Evolutionary conservation across 2,888 invertebrate species (phyloP).

Genomic region (Idaea aversata): DNA sequence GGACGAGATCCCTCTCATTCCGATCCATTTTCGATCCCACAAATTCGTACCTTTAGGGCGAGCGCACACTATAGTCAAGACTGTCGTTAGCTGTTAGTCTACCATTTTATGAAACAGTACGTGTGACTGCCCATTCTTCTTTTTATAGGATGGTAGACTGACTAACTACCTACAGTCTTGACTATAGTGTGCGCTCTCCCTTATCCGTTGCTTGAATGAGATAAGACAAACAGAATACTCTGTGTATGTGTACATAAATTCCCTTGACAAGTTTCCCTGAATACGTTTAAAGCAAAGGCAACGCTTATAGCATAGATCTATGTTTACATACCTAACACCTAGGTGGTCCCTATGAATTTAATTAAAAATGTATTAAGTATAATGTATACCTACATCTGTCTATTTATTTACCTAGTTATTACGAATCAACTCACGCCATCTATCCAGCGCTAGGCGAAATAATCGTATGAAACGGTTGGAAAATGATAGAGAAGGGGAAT

Average conservation of each 20-base stretch:
- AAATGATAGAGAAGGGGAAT: background rate
- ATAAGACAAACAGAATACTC: background rate
- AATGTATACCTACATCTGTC: no score
- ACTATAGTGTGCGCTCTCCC: no score
- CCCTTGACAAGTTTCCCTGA: background rate
- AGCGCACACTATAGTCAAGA: no score
- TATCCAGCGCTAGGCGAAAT: constrained; percentile 6
- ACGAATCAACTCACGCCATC: constrained; percentile 23
- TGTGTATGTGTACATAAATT: background rate
- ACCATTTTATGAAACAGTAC: no score
- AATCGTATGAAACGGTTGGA: background rate
- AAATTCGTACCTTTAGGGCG: background rate
- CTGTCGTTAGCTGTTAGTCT: no score
- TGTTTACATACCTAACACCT: background rate
- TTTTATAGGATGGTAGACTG: no score
- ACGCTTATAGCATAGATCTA: background rate
- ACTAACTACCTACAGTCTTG: no score
- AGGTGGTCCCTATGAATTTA: background rate
- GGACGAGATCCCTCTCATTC: constrained; percentile 3
- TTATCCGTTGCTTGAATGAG: background rate
- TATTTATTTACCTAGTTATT: no score
- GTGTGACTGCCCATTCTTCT: no score
- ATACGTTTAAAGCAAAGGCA: background rate
- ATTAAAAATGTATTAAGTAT: no score
- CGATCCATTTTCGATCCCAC: constrained; percentile 1